phyloP scores from a whole-genome alignment of 2,888 invertebrate genomes.

The Lobophora halterata region DNA sequence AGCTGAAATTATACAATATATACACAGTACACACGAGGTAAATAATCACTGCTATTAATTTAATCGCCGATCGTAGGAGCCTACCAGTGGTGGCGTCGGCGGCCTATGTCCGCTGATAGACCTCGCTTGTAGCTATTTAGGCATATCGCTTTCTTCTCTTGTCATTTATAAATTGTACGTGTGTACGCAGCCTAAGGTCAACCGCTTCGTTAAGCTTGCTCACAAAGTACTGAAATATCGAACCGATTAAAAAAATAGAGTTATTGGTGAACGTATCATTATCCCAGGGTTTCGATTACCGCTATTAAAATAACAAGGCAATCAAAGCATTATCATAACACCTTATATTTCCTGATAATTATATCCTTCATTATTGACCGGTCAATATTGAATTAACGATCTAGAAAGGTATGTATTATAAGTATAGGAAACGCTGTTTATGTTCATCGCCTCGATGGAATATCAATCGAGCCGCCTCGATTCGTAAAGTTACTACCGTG shows the following conservation, averaged over 20 bases:
- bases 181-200: slow-evolving; percentile 43
- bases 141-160: slow-evolving; percentile 52
- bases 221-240: slow-evolving; percentile 21
- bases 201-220: slow-evolving; percentile 31
- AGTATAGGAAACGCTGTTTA: slow-evolving; percentile 10
- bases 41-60: slow-evolving; percentile 67
- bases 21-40: slow-evolving; percentile 53
- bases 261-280: slow-evolving; percentile 18
- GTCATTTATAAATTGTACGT: slow-evolving; percentile 44
- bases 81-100: slow-evolving; percentile 42
- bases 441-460: slow-evolving; percentile 8
- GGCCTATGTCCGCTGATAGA: slow-evolving; percentile 43
- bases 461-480: slow-evolving; percentile 24
- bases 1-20: slow-evolving; percentile 67
- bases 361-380: slow-evolving; percentile 13
- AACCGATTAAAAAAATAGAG: slow-evolving; percentile 21
- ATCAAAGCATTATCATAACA: slow-evolving; percentile 16
- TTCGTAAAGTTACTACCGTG: slow-evolving; percentile 17
- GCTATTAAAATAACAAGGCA: slow-evolving; percentile 21
- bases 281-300: slow-evolving; percentile 13
- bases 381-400: slow-evolving; percentile 18
- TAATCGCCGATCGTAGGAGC: slow-evolving; percentile 57
- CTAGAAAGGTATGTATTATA: too few species aligned
- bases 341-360: slow-evolving; percentile 21
- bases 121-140: slow-evolving; percentile 52